These are phyloP conservation scores for Peromyscus maniculatus DNA, from an alignment of 2,113 vertebrate species.

Conservation along the genomic window DNA sequence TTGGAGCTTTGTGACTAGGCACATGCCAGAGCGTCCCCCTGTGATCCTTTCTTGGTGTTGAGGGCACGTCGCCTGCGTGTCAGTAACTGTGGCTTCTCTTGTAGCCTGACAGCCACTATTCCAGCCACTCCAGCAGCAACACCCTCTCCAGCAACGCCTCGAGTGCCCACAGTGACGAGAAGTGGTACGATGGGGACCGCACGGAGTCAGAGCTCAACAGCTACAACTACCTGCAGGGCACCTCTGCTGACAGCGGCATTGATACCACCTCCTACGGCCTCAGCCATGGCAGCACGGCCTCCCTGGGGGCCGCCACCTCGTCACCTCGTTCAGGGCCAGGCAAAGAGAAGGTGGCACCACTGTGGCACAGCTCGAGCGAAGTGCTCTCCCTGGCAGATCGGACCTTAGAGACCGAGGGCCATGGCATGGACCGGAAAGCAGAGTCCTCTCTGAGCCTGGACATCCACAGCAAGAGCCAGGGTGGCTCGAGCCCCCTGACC, in stretches of 20 bases:
- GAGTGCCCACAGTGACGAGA: constrained; percentile 96
- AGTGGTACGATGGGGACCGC: constrained; percentile 96
- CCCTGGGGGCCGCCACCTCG: constrained; percentile 90
- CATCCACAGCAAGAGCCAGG: constrained; percentile 89
- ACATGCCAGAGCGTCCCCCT: rapidly evolving
- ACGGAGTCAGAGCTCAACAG: constrained; percentile 93
- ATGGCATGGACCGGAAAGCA: constrained; percentile 88
- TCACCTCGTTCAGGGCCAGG: constrained; percentile 87
- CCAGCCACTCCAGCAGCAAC: constrained; percentile 98
- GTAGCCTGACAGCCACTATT: constrained; percentile 95
- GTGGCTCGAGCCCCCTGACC: constrained; percentile 90
- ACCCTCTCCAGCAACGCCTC: constrained; percentile 97
- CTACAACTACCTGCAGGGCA: constrained; percentile 95
- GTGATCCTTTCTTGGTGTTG: background rate
- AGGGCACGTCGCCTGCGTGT: background rate
- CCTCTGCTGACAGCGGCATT: constrained; percentile 95
- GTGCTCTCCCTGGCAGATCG: constrained; percentile 92
- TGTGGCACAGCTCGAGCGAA: constrained; percentile 95
- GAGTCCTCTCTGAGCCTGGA: constrained; percentile 91
- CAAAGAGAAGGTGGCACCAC: constrained; percentile 91
- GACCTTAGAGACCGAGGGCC: constrained; percentile 90
- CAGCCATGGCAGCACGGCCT: constrained; percentile 92
- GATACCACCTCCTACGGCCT: constrained; percentile 95
- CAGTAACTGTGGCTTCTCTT: constrained; percentile 11
- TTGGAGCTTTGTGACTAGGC: background rate